Evolutionary conservation across 2,113 vertebrate genomes (phyloP), one percentile per base, ranked within the genome.

Genomic region (Gorilla gorilla): DNA sequence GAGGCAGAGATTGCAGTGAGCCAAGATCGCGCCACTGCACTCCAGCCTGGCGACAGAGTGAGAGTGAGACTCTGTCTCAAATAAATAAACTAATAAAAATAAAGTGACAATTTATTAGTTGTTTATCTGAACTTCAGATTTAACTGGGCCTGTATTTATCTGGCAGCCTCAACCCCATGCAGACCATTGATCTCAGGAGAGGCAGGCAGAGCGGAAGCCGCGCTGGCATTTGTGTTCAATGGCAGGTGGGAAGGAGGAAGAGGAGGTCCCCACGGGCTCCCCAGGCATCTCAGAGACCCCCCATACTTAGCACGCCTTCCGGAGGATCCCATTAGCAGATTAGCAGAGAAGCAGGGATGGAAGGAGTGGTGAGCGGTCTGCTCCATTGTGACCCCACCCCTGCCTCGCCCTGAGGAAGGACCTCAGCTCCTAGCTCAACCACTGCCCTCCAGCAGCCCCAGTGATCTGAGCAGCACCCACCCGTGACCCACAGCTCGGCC

Each of bases 401-500:
- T 7, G 38, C 52, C 76, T 11, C 6, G 1, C 10, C 55, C 20
- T 32, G 48, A 11, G 2, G 0, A 8, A 72, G 83, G 83, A 52
- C 75, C 64, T 52, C 27, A 2, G 8, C 6, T 5, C n/a, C 43
- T 50, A 3, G 64, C 35, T 72, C 8, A 70, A 48, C 23, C 1
- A 27, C 14, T 7, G 1, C 35, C 35, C 68, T 64, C 68, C 68
- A 38, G n/a, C n/a, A 72, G 61, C 61, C 68, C 68, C 68, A 72
- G 35, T 5, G 68, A 72, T 20, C 8, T 38, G 68, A 38, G 70
- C 17, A 8, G 25, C 4, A 27, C 40, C 70, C 22, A 25, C 61
- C 20, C 72, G 6, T 6, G 14, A 27, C 5, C 9, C 8, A 8
- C 66, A 52, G 35, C 48, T 4, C 4, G 0, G 38, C 1, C 11